Base-by-base conservation (phyloP, 35 echinoderm and acorn worm species). In the Apostichopus californicus region DNA sequence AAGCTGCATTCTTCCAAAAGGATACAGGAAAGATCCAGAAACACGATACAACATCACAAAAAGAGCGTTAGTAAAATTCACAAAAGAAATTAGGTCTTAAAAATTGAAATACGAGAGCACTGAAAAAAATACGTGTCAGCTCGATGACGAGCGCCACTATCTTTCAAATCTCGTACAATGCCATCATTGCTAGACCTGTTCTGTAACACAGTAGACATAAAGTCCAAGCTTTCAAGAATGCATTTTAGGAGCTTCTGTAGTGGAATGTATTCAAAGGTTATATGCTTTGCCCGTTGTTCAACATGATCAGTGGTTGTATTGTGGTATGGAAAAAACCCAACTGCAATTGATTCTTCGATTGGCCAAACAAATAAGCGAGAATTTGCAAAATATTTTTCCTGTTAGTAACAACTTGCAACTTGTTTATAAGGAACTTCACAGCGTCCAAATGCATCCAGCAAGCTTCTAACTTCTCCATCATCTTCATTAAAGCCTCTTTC, bases 191-290 rank as follows among this genome's bases (percentile, higher is more conserved):
- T 81, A 55, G 6, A 22, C 83, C 58, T 21, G 55, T 90, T 79
- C 92, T 77, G 52, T 52, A 53, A 78, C 24, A 86, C 78, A 55
- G 81, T 87, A 78, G 70, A 26, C 84, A 87, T 56, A 78, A 59
- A 92, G 11, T 60, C 22, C 28, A 9, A 66, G 46, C 24, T 89
- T 60, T 75, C 83, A 89, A 65, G 73, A 60, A 92, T 86, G 66
- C 24, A 21, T 70, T 57, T 78, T 18, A 92, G 22, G 73, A 82
- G 73, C 77, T 89, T 55, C 11, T 87, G 13, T 1, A 95, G 18
- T 26, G 94, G 61, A 6, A 95, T 24, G 54, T 95, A 95, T 34
- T 95, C 90, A 61, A 92, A 95, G 26, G 90, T 88, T 55, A 92
- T 55, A 78, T 81, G 91, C 15, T 92, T 65, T 9, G 90, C 57